A percentile compares a stretch with the other conserved stretches of the same genome.
phyloP scores from a whole-genome alignment of 2,888 invertebrate genomes.

The Drosophila diplacantha region DNA sequence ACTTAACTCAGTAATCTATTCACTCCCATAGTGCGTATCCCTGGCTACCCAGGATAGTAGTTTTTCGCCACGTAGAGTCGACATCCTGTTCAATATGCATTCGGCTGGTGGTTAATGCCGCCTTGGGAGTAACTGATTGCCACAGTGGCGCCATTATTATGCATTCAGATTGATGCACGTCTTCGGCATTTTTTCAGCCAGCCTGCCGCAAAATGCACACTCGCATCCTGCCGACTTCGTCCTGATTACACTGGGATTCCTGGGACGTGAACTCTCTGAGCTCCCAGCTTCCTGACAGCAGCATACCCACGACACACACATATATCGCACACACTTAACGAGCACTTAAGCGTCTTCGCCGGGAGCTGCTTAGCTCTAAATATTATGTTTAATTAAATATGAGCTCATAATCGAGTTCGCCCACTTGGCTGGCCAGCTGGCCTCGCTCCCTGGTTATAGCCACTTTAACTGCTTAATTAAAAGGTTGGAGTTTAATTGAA shows the following conservation, averaged over 20 bases:
- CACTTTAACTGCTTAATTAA: constrained; percentile 65
- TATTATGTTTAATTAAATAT: constrained; percentile 58
- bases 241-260: constrained; percentile 33
- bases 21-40: not conserved
- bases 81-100: constrained; percentile 60
- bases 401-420: constrained; percentile 51
- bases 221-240: constrained; percentile 17
- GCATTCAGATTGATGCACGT: constrained; percentile 66
- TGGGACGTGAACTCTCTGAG: constrained; percentile 20
- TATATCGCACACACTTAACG: constrained; percentile 50
- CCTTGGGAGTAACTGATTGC: constrained; percentile 61
- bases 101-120: constrained; percentile 39
- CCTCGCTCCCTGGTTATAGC: constrained; percentile 46
- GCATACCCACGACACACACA: constrained; percentile 1
- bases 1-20: not conserved
- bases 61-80: constrained; percentile 22
- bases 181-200: constrained; percentile 38
- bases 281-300: constrained; percentile 11
- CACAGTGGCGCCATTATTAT: constrained; percentile 53
- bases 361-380: constrained; percentile 26
- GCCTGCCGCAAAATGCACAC: constrained; percentile 26
- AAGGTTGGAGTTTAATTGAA: constrained; percentile 51
- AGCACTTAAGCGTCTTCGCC: constrained; percentile 52
- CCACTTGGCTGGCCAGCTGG: constrained; percentile 11
- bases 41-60: constrained; percentile 11